Conservation (phyloP, 1,140 invertebrate genomes). For the Nomia melanderi region DNA sequence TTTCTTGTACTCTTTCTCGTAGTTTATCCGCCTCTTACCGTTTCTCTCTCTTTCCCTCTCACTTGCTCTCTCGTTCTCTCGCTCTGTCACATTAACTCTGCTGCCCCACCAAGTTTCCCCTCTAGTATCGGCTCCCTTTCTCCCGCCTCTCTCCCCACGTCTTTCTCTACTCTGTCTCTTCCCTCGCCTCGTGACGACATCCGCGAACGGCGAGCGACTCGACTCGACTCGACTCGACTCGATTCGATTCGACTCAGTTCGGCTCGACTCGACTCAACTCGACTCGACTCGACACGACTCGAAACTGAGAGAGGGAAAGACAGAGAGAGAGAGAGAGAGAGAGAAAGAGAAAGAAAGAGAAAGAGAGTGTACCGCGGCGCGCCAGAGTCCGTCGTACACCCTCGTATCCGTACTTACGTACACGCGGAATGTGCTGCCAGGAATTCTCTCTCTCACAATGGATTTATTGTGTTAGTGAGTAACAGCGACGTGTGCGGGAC, state of each 20-base stretch:
- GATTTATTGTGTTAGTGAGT: conserved; percentile 76
- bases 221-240: conserved; percentile 17
- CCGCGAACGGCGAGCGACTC: conserved; percentile 56
- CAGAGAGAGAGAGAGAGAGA: no score
- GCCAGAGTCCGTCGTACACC: conserved; percentile 54
- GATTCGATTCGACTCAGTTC: conserved; percentile 41
- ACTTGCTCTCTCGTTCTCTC: conserved; percentile 22
- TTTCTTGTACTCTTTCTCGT: conserved; percentile 59
- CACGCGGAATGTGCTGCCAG: conserved; percentile 71
- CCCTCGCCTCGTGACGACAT: conserved; percentile 66
- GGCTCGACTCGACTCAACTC: conserved; percentile 24
- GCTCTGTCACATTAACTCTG: conserved; percentile 28
- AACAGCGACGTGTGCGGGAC: conserved; percentile 44
- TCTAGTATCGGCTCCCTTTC: conserved; percentile 44
- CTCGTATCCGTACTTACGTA: conserved; percentile 61
- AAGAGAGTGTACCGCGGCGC: not conserved
- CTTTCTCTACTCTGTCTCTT: conserved; percentile 47
- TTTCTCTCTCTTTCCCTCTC: not conserved
- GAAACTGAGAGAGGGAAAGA: conserved; percentile 1
- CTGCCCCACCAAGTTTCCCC: conserved; percentile 27
- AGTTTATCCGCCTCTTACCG: conserved; percentile 26
- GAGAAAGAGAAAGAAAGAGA: no score
- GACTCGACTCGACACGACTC: conserved; percentile 30
- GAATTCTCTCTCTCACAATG: conserved; percentile 77
- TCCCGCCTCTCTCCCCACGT: conserved; percentile 34